Base-by-base conservation (phyloP, 1,140 invertebrate genomes). In the Calosoma granatense region DNA sequence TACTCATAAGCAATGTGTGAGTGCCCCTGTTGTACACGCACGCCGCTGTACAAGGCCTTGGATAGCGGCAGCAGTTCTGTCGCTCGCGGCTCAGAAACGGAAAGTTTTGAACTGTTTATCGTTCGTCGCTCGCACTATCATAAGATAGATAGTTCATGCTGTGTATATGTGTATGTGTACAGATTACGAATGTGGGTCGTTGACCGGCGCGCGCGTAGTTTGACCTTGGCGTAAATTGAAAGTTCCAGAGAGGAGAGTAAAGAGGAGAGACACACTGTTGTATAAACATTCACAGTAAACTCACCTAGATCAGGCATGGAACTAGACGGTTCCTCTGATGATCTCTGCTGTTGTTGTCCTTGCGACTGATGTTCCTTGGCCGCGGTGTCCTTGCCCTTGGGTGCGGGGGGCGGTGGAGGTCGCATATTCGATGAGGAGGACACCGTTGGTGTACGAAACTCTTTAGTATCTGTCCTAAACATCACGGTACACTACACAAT, bases 231-330 rank as follows among this genome's bases (percentile, higher is more conserved):
- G 41, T 19, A 14, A 22, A 51, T 56, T 15, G 51, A 56, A 23
- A 61, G 41, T 53, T 64, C 58, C 53, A 9, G 23, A 51, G 56
- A 56, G 39, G 9, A 53, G 9, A 55, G 23, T 57, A 9, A 14
- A 20, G 39, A 14, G 3, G 15, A 54, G 39, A 6, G 6, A 36
- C 6, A 36, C 26, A 6, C n/a, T 36, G n/a, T 36, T 36, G 26
- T 36, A 36, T 36, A 36, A 9, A 36, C 26, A n/a, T n/a, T n/a
- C n/a, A n/a, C n/a, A n/a, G n/a, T n/a, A n/a, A 36, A 76, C 85
- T 85, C 67, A 88, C 87, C 87, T 77, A 90, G 76, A 80, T 90
- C 87, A 54, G 87, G 87, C 71, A 89, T 88, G 59, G 87, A 90
- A 72, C 86, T 88, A 39, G 86, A 86, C 1, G 86, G 86, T 69